These are phyloP conservation scores for Bovichtus diacanthus DNA, from an alignment of 2,797 vertebrate genomes.

Conservation along the genomic window DNA sequence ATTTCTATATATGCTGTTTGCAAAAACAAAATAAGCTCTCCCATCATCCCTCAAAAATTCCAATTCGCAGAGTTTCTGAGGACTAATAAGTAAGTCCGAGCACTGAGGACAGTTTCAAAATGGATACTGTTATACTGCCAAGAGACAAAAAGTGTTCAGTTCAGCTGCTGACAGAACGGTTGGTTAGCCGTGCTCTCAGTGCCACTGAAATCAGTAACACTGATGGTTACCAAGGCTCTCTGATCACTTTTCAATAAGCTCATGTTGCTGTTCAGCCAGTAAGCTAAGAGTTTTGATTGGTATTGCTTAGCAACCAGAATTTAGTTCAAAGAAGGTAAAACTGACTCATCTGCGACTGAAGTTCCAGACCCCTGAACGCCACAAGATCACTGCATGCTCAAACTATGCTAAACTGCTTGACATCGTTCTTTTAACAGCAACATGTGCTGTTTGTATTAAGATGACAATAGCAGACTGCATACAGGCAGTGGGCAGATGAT, in stretches of 20 bases:
- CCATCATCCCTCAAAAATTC: neutral
- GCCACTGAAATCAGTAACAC: slow-evolving; percentile 16
- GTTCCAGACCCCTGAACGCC: slow-evolving; percentile 51
- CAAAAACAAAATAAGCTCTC: neutral
- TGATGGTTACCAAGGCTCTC: neutral
- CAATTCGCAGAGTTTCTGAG: neutral
- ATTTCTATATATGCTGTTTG: slow-evolving; percentile 3
- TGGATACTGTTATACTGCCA: neutral
- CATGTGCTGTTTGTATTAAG: slow-evolving; percentile 23
- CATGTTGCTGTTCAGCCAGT: slow-evolving; percentile 16
- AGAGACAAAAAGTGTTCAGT: neutral
- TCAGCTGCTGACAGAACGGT: neutral
- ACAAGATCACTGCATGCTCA: slow-evolving; percentile 11
- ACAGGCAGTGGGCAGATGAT: slow-evolving; percentile 52
- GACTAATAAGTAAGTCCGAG: neutral
- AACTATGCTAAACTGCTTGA: slow-evolving; percentile 64
- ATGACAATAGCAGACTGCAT: slow-evolving; percentile 54
- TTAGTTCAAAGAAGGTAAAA: slow-evolving; percentile 41
- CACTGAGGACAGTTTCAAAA: neutral
- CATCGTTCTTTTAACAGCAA: slow-evolving; percentile 58
- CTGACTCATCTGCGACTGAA: slow-evolving; percentile 37
- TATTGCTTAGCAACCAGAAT: slow-evolving; percentile 38
- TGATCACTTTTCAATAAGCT: slow-evolving; percentile 52
- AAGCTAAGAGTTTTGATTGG: slow-evolving; percentile 16
- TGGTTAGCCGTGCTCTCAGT: neutral